These are phyloP conservation scores for Puma concolor DNA, from an alignment of 2,113 vertebrate species.

Conservation along the genomic window DNA sequence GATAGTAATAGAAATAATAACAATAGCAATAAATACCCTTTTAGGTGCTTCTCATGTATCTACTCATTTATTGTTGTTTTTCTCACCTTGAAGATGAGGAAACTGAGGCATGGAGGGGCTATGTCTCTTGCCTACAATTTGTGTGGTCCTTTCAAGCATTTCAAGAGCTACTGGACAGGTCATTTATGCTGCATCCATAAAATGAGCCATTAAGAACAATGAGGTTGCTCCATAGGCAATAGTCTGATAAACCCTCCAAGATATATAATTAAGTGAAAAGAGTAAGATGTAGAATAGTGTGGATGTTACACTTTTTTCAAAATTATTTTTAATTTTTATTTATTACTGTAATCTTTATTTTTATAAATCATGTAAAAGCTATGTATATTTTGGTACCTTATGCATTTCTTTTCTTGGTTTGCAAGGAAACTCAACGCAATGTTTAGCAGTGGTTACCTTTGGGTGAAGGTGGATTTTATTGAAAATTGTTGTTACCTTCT, in stretches of 20 bases:
- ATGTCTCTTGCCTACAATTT: not conserved
- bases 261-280: not conserved
- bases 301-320: not conserved
- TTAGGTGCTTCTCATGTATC: not conserved
- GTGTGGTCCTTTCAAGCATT: not conserved
- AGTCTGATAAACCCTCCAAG: not conserved
- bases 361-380: not conserved
- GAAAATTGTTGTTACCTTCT: conserved; percentile 2
- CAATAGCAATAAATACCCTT: not conserved
- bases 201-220: not conserved
- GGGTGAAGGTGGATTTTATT: not conserved
- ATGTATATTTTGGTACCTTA: not conserved
- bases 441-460: not conserved
- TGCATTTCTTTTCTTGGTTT: not conserved
- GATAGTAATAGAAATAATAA: not conserved
- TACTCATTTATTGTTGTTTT: not conserved
- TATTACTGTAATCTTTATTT: not conserved
- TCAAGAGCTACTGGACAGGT: too few species aligned
- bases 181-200: not conserved
- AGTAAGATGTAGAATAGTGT: not conserved
- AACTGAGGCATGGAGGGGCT: not conserved
- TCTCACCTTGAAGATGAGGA: not conserved
- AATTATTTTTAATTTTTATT: not conserved
- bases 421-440: not conserved
- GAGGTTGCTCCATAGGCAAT: not conserved